These are phyloP conservation scores for Lithophane leautieri DNA, from an alignment of 2,888 invertebrate species.

Conservation along the genomic window DNA sequence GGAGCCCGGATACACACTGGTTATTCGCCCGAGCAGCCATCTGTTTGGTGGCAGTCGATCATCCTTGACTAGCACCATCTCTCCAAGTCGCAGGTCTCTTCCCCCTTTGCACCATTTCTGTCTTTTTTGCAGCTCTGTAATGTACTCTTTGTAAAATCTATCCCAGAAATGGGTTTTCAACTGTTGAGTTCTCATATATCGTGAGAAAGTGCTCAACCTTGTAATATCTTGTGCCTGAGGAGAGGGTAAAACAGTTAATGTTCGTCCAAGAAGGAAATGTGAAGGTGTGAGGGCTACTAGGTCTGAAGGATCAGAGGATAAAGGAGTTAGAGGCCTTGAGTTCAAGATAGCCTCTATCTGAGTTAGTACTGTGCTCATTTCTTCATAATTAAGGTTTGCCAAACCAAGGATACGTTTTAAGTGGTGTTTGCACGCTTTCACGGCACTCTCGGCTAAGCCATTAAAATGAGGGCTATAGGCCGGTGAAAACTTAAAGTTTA, in stretches of 20 bases:
- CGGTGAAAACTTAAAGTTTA: conserved; percentile 26
- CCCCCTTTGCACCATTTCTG: conserved; percentile 16
- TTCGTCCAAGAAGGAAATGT: conserved; percentile 30
- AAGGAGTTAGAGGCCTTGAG: conserved; percentile 34
- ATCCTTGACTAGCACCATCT: conserved; percentile 23
- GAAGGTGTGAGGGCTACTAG: conserved; percentile 15
- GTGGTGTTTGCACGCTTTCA: background rate
- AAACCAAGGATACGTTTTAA: conserved; percentile 31
- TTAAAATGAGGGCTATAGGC: background rate
- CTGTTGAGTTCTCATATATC: conserved; percentile 22
- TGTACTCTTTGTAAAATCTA: conserved; percentile 14
- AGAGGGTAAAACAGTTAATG: conserved; percentile 14
- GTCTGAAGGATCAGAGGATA: conserved; percentile 43
- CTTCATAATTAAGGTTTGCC: conserved; percentile 52
- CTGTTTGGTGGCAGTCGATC: conserved; percentile 15
- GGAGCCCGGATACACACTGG: background rate
- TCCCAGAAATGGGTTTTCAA: conserved; percentile 20
- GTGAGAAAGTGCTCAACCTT: conserved; percentile 17
- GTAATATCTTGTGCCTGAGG: conserved; percentile 10
- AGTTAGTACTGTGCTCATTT: conserved; percentile 50
- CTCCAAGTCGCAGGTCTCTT: conserved; percentile 1
- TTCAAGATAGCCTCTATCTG: conserved; percentile 49
- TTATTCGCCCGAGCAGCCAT: conserved; percentile 15
- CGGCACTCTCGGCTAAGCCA: background rate
- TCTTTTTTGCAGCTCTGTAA: conserved; percentile 19